Evolutionary conservation across 2,113 vertebrate genomes (phyloP).

Genomic region (Podocnemis expansa): DNA sequence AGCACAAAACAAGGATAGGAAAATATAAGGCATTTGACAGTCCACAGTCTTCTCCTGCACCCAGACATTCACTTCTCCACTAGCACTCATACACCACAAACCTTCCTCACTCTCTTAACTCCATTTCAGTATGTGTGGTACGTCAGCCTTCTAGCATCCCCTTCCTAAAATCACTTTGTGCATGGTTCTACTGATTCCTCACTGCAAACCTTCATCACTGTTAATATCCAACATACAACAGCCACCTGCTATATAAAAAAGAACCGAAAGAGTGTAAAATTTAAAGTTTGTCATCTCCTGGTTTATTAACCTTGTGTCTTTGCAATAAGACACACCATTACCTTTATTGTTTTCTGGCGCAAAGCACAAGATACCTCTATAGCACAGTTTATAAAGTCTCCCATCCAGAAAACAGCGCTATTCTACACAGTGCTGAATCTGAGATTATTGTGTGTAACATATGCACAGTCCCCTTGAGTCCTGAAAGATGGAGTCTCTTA

Average conservation of each 20-base stretch:
- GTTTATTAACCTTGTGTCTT: constrained; percentile 55
- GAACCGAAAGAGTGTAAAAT: background rate
- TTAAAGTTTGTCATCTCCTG: background rate
- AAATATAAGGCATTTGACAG: background rate
- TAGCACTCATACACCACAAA: background rate
- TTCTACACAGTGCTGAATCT: constrained; percentile 5
- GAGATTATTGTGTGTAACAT: constrained; percentile 12
- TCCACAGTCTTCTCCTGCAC: background rate
- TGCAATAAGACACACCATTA: background rate
- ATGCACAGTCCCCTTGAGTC: constrained; percentile 32
- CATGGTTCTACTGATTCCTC: background rate
- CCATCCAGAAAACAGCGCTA: background rate
- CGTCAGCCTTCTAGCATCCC: too few relatives aligned
- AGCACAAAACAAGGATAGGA: background rate
- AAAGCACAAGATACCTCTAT: background rate
- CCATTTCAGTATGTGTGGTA: accelerated
- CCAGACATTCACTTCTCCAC: background rate
- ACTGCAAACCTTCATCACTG: background rate
- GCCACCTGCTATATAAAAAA: background rate
- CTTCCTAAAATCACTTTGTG: too few relatives aligned
- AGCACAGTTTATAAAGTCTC: background rate
- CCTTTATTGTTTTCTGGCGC: constrained; percentile 22
- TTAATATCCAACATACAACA: background rate
- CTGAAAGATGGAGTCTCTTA: constrained; percentile 12
- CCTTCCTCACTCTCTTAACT: background rate